Evolutionary conservation across 2,888 invertebrate species (phyloP), one percentile per base, ranked within the genome.

Genomic region (Oxytorus armatus): DNA sequence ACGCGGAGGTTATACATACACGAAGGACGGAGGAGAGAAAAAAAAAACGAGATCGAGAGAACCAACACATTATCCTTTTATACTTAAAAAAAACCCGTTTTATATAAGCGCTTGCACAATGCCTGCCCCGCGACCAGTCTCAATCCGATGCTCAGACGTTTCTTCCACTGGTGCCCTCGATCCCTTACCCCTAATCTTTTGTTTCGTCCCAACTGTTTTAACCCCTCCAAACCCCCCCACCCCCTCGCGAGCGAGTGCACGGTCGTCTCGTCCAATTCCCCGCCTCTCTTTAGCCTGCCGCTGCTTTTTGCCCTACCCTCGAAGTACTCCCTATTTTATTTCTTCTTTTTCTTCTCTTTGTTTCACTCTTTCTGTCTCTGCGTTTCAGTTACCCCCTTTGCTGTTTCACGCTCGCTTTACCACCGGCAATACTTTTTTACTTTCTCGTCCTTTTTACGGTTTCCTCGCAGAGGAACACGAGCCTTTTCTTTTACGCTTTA

Each of bases 121-220:
- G 85, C 85, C 81, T 82, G 84, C 49, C n/a, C 39, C 61, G 72
- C 55, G 53, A 69, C 73, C 65, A 73, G 73, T 69, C 69, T 68
- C 73, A 77, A 76, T 72, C 78, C 88, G 90, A 89, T 90, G 90
- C 89, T 89, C 89, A 89, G 89, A 89, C 86, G 86, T 87, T 87
- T 86, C 87, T 83, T 72, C 88, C 85, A 86, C 84, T 83, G 49
- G 61, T 76, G 16, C 70, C 65, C 74, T 53, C 76, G 57, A 53
- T 18, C 57, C 63, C 66, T 72, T 66, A 82, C 81, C 65, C 85
- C 86, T 86, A 86, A 84, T 85, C 88, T 88, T 89, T 90, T 90
- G 89, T 90, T 90, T 89, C 86, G 88, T 81, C 51, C 86, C 89
- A 87, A 90, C 90, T 90, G 88, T 90, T 90, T 88, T 88, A 86